Base-by-base conservation (phyloP, 2,888 invertebrate genomes). In the Camptogramma bilineatum region DNA sequence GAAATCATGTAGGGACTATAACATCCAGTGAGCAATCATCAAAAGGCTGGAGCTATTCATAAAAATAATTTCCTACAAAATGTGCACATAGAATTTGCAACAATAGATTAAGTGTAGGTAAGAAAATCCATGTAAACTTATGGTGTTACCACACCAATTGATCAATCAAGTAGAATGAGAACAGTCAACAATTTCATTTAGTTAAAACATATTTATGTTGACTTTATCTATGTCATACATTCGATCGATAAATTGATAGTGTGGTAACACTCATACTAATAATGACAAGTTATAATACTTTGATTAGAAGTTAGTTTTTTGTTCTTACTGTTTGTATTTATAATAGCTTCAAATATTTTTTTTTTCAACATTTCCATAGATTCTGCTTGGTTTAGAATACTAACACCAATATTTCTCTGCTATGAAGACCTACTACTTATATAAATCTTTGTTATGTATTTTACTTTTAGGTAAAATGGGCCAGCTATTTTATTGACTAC, bases 401-500 rank as follows among this genome's bases (percentile, higher is more conserved):
- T 69, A 66, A 66, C 63, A 55, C 46, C 48, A 55, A 50, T 51
- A 31, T 39, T 52, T 52, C 39, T 52, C 10, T 51, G 24, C 1
- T 31, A 31, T 44, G n/a, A n/a, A 58, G 24, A 19, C 52, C 7
- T 44, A 44, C 18, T 13, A 59, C n/a, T 19, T 44, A 58, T 52
- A 44, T 46, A 50, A 68, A 59, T 66, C 69, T 73, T 76, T 76
- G 13, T 39, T 39, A 72, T 76, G 68, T 75, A 78, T 73, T 70
- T 65, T 72, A 74, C 71, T 70, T 77, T 77, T 83, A 84, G 78
- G 68, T 82, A 69, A 83, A 79, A 83, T 83, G 77, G 88, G 86
- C 87, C 87, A 87, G 87, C 86, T 80, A 78, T 83, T 78, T 82
- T 77, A 79, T 78, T 73, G 81, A 86, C 81, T 83, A 79, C 76